Conservation (phyloP, 1,140 invertebrate species). For the Odontomachus brunneus region DNA sequence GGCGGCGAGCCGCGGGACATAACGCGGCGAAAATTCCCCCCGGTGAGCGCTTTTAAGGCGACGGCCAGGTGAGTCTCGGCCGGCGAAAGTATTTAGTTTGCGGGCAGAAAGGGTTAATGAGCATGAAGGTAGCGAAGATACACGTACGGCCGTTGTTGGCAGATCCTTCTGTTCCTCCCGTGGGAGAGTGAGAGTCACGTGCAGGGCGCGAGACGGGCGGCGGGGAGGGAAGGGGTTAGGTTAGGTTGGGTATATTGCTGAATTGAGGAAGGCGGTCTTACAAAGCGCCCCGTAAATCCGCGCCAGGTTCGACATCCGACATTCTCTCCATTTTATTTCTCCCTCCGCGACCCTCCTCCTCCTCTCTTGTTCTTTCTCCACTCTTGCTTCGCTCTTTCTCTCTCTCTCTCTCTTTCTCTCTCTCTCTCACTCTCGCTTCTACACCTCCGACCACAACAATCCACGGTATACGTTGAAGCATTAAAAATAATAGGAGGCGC, state of each 20-base stretch:
- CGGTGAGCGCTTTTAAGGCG: conserved; percentile 6
- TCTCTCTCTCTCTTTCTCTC: conserved; percentile 54
- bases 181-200: conserved; percentile 63
- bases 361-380: conserved; percentile 65
- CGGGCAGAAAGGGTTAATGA: conserved; percentile 68
- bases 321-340: conserved; percentile 82
- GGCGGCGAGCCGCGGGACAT: background rate
- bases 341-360: conserved; percentile 55
- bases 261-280: conserved; percentile 85
- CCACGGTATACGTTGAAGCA: conserved; percentile 78
- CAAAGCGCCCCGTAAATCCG: conserved; percentile 86
- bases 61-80: conserved; percentile 46
- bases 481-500: conserved; percentile 81
- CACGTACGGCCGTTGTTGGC: conserved; percentile 65
- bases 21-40: conserved; percentile 22
- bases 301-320: conserved; percentile 84
- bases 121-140: conserved; percentile 65
- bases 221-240: conserved; percentile 56
- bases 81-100: conserved; percentile 67
- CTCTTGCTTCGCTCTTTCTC: too few relatives aligned
- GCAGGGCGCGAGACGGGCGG: conserved; percentile 13
- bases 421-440: conserved; percentile 56
- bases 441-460: conserved; percentile 64
- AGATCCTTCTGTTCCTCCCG: conserved; percentile 54
- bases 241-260: conserved; percentile 82